Evolutionary conservation across 1,140 invertebrate genomes (phyloP), one percentile per base, ranked within the genome.

Genomic region (Zophobas atratus): DNA sequence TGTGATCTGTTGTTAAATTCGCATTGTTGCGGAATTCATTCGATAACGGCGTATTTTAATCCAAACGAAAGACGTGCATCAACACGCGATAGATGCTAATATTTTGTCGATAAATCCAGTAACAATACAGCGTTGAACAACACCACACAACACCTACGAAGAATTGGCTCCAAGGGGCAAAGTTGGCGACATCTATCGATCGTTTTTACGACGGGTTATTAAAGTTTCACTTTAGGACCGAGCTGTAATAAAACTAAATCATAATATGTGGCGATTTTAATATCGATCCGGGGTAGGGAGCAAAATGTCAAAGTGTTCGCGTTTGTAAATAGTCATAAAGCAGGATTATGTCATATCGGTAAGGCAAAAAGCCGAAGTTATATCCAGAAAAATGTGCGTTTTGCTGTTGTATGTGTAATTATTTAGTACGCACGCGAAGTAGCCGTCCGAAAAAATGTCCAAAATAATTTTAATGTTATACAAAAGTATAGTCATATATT

Each of bases 351-450:
- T 67, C 60, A 67, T 67, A 67, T 67, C 60, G 60, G 60, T 67
- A 67, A 67, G 38, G 60, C 60, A 67, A 67, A 67, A 63, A 67
- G 39, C 60, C 33, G 60, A 43, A 67, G 60, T 67, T 43, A 67
- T 67, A 67, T 43, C 60, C 60, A 67, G 39, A 67, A 67, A 67
- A 67, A 67, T 67, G 60, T 43, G 60, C 60, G 39, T 67, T 67
- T 67, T 67, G 60, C 39, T 20, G 60, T 41, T 73, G 71, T 73
- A 38, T 73, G 56, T 73, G 71, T 56, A 73, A 73, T 73, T 73
- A 73, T 73, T 73, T 56, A 73, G 41, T 55, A 73, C 49, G 39
- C 48, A 73, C 49, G 55, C 49, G 49, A 56, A 73, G 55, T 73
- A 43, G 36, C 49, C 41, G 49, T 73, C 48, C 53, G 6, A 51